phyloP scores from a whole-genome alignment of 92 coral and sea anemone species.

The Zoanthus solanderi region DNA sequence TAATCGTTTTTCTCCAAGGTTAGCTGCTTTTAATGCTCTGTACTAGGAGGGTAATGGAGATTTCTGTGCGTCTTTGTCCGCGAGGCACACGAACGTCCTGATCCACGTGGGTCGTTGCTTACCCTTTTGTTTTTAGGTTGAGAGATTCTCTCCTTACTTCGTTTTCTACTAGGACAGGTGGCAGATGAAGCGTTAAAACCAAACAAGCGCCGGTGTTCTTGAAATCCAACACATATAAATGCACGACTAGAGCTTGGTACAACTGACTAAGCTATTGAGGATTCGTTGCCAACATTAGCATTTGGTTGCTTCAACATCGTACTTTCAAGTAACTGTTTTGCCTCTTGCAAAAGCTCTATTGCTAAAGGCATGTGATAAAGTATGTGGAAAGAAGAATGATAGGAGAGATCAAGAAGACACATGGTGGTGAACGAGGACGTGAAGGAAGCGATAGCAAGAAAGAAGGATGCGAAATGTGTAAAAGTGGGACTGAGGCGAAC shows the following conservation, averaged over 20 bases:
- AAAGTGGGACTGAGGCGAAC: no score
- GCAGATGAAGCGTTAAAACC: conserved; percentile 12
- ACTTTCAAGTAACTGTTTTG: conserved; percentile 29
- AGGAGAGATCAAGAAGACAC: no score
- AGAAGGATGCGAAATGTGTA: no score
- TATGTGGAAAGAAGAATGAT: no score
- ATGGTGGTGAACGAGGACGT: no score
- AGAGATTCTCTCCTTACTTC: conserved; percentile 4
- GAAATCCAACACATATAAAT: background rate
- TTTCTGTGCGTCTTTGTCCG: conserved; percentile 14
- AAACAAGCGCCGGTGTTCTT: conserved; percentile 23
- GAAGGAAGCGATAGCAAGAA: no score
- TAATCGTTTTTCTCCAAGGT: background rate
- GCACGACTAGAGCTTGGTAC: background rate
- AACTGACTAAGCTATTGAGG: no score
- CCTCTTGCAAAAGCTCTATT: no score
- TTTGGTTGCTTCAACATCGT: conserved; percentile 12
- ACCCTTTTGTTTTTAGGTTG: conserved; percentile 10
- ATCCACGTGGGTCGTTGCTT: background rate
- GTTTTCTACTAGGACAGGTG: background rate
- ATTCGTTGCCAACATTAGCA: no score
- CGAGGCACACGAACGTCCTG: conserved; percentile 8
- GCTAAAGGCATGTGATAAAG: no score
- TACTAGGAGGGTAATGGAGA: conserved; percentile 2
- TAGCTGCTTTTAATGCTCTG: conserved; percentile 15